phyloP scores from a whole-genome alignment of 2,888 invertebrate genomes.

The Glaucopsyche alexis region DNA sequence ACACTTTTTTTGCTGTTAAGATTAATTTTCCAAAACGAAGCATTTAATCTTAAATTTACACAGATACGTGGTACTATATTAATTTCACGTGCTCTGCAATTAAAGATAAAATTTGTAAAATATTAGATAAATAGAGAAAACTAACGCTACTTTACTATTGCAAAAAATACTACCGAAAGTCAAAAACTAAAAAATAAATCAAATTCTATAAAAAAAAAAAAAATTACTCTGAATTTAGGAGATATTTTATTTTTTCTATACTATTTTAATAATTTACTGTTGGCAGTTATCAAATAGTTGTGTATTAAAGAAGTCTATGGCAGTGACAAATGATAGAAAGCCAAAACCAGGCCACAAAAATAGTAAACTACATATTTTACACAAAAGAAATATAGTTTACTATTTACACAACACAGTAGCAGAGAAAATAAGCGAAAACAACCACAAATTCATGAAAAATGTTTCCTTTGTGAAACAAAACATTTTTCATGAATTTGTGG shows the following conservation, averaged over 20 bases:
- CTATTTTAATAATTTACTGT: too few relatives aligned
- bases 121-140: too few relatives aligned
- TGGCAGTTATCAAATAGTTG: background rate
- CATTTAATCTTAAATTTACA: background rate
- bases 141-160: too few relatives aligned
- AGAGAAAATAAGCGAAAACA: conserved; percentile 26
- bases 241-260: too few relatives aligned
- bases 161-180: too few relatives aligned
- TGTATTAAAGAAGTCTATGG: conserved; percentile 17
- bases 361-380: conserved; percentile 14
- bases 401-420: conserved; percentile 22
- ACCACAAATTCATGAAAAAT: background rate
- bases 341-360: conserved; percentile 21
- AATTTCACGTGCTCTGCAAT: background rate
- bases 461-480: background rate
- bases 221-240: too few relatives aligned
- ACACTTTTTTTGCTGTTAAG: background rate
- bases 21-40: background rate
- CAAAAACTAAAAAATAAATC: too few relatives aligned
- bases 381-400: background rate
- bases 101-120: background rate
- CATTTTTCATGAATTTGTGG: background rate
- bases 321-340: background rate
- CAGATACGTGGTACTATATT: background rate
- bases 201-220: too few relatives aligned